phyloP scores from a whole-genome alignment of 2,888 invertebrate species.

The Melinaea marsaeus region DNA sequence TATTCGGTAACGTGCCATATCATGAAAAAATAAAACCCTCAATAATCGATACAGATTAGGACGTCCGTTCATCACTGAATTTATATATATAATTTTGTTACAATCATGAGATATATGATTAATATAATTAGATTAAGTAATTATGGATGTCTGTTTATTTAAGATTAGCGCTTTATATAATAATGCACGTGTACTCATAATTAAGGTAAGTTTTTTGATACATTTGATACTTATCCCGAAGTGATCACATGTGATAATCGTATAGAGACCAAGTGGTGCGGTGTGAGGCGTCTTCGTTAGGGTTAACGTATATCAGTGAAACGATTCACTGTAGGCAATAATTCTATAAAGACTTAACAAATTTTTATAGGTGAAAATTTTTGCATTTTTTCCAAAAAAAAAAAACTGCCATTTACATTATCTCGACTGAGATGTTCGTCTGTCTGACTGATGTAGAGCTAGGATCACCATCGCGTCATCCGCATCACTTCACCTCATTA shows the following conservation, averaged over 20 bases:
- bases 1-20: constrained; percentile 45
- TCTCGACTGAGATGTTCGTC: constrained; percentile 9
- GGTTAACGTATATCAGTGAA: constrained; percentile 49
- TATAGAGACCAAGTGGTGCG: constrained; percentile 68
- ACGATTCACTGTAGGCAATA: constrained; percentile 60
- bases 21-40: constrained; percentile 35
- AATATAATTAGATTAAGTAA: constrained; percentile 62
- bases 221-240: constrained; percentile 77
- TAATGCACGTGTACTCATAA: constrained; percentile 69
- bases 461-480: constrained; percentile 59
- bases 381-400: constrained; percentile 60
- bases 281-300: constrained; percentile 48
- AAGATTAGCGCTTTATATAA: constrained; percentile 68
- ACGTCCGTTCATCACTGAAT: constrained; percentile 58
- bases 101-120: constrained; percentile 43
- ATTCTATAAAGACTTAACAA: constrained; percentile 70
- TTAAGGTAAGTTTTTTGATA: constrained; percentile 71
- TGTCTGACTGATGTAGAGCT: too few relatives aligned
- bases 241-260: constrained; percentile 75
- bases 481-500: constrained; percentile 73
- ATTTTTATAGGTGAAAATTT: constrained; percentile 66
- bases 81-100: constrained; percentile 37
- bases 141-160: constrained; percentile 73
- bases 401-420: constrained; percentile 70
- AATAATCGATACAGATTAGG: constrained; percentile 35